Percentiles rank a stretch among this genome's conserved stretches.
These are phyloP conservation scores for Avahi laniger DNA, from an alignment of 2,797 vertebrate genomes.

Conservation along the genomic window DNA sequence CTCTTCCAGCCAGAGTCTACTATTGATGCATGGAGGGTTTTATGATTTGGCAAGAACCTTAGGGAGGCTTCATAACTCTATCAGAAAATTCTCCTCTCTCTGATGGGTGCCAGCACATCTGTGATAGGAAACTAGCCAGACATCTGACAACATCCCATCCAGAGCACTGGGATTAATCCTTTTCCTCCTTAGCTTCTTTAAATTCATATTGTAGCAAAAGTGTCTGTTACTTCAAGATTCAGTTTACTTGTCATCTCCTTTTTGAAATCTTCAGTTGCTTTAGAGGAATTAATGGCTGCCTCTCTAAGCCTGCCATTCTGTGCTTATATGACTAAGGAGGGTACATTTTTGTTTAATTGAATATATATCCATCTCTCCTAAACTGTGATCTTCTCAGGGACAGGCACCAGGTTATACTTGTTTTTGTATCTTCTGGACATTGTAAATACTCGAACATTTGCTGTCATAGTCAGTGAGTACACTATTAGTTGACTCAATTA, in stretches of 20 bases:
- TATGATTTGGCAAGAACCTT: not conserved
- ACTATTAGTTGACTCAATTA: not conserved
- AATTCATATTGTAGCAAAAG: not conserved
- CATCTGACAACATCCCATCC: not conserved
- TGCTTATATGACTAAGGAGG: not conserved
- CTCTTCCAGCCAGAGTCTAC: not conserved
- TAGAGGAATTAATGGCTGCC: not conserved
- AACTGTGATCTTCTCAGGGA: not conserved
- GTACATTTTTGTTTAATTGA: not conserved
- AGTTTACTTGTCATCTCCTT: not conserved
- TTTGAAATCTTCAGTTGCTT: constrained; percentile 13
- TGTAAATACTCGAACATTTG: not conserved
- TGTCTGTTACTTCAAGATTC: not conserved
- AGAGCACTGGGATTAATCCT: not conserved
- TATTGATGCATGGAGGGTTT: not conserved
- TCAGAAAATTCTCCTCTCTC: constrained; percentile 27
- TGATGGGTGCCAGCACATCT: not conserved
- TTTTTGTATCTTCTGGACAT: not conserved
- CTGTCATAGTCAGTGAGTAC: not conserved
- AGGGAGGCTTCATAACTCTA: constrained; percentile 1
- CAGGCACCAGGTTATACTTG: not conserved
- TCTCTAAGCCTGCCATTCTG: not conserved
- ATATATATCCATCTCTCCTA: not conserved
- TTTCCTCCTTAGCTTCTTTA: not conserved
- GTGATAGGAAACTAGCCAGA: not conserved